Conservation (phyloP, 2,888 invertebrate genomes). For the Chaetogeoica ovagalla region DNA sequence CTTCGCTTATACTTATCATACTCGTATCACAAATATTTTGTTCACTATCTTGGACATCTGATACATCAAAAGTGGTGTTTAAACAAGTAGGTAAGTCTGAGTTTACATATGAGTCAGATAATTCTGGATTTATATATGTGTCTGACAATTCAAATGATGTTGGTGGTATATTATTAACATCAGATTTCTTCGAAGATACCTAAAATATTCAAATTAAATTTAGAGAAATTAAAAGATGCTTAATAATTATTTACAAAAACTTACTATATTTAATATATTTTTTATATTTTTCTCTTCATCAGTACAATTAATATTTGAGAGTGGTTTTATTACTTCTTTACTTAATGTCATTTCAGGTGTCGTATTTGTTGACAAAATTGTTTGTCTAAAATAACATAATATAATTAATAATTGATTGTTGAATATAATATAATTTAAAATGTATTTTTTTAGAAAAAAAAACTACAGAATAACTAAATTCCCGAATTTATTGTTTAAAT, state of each 20-base stretch:
- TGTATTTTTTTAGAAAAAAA: not conserved
- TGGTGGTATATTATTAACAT: not conserved
- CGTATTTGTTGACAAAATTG: not conserved
- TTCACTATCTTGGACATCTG: not conserved
- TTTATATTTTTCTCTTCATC: not conserved
- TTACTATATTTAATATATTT: constrained; percentile 15
- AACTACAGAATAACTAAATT: not conserved
- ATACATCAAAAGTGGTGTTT: constrained; percentile 9
- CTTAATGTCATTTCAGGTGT: constrained; percentile 11
- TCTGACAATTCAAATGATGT: constrained; percentile 12
- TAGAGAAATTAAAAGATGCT: not conserved
- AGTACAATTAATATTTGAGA: not conserved
- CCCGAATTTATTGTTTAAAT: not conserved
- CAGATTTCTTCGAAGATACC: constrained; percentile 6
- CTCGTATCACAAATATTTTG: constrained; percentile 25
- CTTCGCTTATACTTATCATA: constrained; percentile 44
- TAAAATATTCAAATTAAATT: constrained; percentile 9
- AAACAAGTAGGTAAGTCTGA: constrained; percentile 1
- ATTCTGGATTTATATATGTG: too few relatives aligned
- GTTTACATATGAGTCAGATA: constrained; percentile 18
- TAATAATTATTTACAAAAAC: not conserved
- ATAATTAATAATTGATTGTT: not conserved
- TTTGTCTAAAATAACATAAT: constrained; percentile 18
- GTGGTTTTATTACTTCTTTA: constrained; percentile 8
- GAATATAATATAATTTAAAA: not conserved